A percentile compares a stretch with the other conserved stretches of the same genome.
Evolutionary conservation across 2,888 invertebrate species (phyloP).

Genomic region (Lycia hirtaria): DNA sequence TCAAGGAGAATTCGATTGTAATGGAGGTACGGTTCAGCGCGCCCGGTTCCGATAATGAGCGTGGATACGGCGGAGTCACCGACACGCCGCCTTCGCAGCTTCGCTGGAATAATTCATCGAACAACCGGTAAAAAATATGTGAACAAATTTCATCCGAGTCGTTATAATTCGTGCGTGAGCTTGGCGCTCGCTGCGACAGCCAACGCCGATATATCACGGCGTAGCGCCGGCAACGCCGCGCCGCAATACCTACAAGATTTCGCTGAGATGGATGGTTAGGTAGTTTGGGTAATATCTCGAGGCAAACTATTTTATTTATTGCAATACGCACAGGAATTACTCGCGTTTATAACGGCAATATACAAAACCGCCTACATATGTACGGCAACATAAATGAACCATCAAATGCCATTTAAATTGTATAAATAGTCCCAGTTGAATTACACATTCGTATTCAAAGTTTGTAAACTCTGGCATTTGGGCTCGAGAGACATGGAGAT

Average conservation of each 20-base stretch:
- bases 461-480: constrained; percentile 30
- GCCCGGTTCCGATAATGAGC: constrained; percentile 68
- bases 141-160: constrained; percentile 61
- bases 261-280: constrained; percentile 27
- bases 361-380: constrained; percentile 2
- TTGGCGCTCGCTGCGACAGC: constrained; percentile 24
- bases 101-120: constrained; percentile 59
- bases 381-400: constrained; percentile 15
- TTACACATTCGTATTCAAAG: constrained; percentile 29
- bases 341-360: not conserved
- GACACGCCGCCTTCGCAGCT: constrained; percentile 53
- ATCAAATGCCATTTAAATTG: constrained; percentile 16
- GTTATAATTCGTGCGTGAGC: constrained; percentile 34
- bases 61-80: constrained; percentile 66
- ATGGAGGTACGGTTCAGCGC: constrained; percentile 69
- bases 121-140: constrained; percentile 65
- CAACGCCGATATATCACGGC: constrained; percentile 37
- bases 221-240: constrained; percentile 26
- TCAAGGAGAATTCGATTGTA: constrained; percentile 73
- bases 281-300: constrained; percentile 31
- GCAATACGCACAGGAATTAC: constrained; percentile 3
- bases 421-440: constrained; percentile 22
- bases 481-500: constrained; percentile 32
- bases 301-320: constrained; percentile 35
- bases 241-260: constrained; percentile 26